A percentile compares a stretch with the other conserved stretches of the same genome.
phyloP scores from a whole-genome alignment of 2,888 invertebrate species.

The Chrysolina americana region DNA sequence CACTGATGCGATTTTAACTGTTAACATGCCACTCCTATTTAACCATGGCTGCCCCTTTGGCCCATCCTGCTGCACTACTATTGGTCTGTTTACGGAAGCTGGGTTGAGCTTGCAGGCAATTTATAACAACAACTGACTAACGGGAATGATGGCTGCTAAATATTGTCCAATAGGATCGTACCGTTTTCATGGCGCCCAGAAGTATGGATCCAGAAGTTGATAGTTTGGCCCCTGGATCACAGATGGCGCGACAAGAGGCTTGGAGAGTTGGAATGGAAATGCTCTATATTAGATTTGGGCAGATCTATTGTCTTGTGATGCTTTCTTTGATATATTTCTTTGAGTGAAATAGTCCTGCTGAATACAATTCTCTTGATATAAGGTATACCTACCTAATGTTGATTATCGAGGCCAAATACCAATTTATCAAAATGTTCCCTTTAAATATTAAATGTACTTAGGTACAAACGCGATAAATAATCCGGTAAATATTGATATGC shows the following conservation, averaged over 20 bases:
- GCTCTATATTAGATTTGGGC: not conserved
- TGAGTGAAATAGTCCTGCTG: too few relatives aligned
- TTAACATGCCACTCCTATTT: conserved; percentile 63
- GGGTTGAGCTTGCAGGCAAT: conserved; percentile 63
- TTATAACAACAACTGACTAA: conserved; percentile 65
- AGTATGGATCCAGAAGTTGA: conserved; percentile 20
- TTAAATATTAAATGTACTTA: too few relatives aligned
- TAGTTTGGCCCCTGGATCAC: conserved; percentile 52
- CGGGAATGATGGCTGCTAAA: conserved; percentile 71
- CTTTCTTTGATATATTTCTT: not conserved
- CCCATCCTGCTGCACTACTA: conserved; percentile 54
- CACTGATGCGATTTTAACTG: conserved; percentile 51
- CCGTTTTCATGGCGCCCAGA: conserved; percentile 58
- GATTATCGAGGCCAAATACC: too few relatives aligned
- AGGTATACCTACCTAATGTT: too few relatives aligned
- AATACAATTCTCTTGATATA: too few relatives aligned
- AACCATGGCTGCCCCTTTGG: conserved; percentile 64
- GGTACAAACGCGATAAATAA: too few relatives aligned
- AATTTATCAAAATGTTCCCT: too few relatives aligned
- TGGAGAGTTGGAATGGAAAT: not conserved
- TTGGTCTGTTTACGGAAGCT: conserved; percentile 62
- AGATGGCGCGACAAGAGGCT: conserved; percentile 58
- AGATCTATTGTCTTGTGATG: not conserved
- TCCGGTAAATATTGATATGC: not conserved
- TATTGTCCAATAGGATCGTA: conserved; percentile 67